phyloP scores from a whole-genome alignment of 2,113 vertebrate species.

The Halichoeres trimaculatus region DNA sequence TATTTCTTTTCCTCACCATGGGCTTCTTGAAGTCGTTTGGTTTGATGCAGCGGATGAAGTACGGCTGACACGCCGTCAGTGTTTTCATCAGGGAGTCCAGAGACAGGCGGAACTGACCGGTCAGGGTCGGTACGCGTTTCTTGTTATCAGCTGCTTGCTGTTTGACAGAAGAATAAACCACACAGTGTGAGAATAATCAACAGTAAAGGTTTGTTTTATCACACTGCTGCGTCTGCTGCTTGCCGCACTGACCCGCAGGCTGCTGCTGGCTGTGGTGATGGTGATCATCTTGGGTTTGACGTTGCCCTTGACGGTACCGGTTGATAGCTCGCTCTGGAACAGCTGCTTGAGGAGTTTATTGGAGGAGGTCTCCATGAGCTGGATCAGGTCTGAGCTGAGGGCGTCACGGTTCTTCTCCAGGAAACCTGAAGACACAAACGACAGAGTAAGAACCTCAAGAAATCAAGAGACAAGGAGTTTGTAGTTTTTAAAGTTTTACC shows the following conservation, averaged over 20 bases:
- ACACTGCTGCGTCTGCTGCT: neutral
- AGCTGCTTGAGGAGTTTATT: conserved; percentile 90
- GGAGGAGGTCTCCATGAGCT: conserved; percentile 87
- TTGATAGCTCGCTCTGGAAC: conserved; percentile 83
- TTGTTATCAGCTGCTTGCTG: conserved; percentile 82
- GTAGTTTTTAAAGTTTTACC: conserved; percentile 75
- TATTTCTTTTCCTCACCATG: conserved; percentile 83
- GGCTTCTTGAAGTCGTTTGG: conserved; percentile 97
- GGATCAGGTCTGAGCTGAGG: conserved; percentile 88
- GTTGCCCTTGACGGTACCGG: conserved; percentile 43
- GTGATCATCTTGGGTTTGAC: conserved; percentile 66
- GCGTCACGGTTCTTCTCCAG: conserved; percentile 96
- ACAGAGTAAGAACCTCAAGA: neutral
- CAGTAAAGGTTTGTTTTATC: neutral
- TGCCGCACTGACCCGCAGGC: conserved; percentile 63
- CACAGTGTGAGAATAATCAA: neutral
- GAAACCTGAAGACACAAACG: conserved; percentile 84
- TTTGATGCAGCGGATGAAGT: conserved; percentile 97
- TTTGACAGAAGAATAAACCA: conserved; percentile 32
- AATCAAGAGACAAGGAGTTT: neutral
- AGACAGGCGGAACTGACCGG: conserved; percentile 93
- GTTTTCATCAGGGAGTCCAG: conserved; percentile 97
- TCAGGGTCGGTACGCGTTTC: conserved; percentile 87
- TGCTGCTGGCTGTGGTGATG: conserved; percentile 65
- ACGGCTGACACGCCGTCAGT: conserved; percentile 90